Conservation (phyloP, 2,888 invertebrate species). For the Terebella lapidaria region DNA sequence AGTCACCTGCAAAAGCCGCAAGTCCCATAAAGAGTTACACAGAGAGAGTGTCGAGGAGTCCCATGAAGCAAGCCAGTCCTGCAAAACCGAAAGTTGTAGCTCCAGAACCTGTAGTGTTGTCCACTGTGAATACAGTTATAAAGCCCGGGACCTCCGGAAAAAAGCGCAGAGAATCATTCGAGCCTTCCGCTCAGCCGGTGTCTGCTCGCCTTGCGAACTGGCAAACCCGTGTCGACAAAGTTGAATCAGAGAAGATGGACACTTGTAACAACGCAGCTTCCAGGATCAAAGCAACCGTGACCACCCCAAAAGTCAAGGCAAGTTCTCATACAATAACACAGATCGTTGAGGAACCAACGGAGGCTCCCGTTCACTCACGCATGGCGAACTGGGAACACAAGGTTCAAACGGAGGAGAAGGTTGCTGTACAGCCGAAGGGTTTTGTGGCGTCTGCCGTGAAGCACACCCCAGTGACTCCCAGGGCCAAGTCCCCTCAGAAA, state of each 20-base stretch:
- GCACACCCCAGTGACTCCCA: neutral
- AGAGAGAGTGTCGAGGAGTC: neutral
- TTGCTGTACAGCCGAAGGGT: neutral
- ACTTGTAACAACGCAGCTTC: too few species aligned
- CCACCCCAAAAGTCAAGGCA: neutral
- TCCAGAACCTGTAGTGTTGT: neutral
- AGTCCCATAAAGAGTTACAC: neutral
- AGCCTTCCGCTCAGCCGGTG: slow-evolving; percentile 44
- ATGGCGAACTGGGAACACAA: neutral
- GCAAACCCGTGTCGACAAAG: slow-evolving; percentile 30
- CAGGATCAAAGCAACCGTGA: neutral
- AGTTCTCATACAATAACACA: neutral
- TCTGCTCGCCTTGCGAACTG: slow-evolving; percentile 45
- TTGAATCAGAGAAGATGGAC: neutral
- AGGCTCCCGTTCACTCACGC: neutral
- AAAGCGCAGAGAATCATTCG: slow-evolving; percentile 13
- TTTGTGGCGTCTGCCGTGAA: neutral
- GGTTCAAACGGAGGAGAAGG: neutral
- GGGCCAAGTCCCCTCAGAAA: too few species aligned
- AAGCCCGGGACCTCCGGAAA: neutral
- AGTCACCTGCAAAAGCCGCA: neutral
- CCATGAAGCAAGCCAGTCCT: neutral
- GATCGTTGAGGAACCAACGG: neutral
- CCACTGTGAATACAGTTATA: neutral
- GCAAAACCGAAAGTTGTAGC: neutral